A percentile compares a stretch with the other conserved stretches of the same genome.
phyloP scores from a whole-genome alignment of 2,113 vertebrate genomes.

The Bombycilla garrulus region DNA sequence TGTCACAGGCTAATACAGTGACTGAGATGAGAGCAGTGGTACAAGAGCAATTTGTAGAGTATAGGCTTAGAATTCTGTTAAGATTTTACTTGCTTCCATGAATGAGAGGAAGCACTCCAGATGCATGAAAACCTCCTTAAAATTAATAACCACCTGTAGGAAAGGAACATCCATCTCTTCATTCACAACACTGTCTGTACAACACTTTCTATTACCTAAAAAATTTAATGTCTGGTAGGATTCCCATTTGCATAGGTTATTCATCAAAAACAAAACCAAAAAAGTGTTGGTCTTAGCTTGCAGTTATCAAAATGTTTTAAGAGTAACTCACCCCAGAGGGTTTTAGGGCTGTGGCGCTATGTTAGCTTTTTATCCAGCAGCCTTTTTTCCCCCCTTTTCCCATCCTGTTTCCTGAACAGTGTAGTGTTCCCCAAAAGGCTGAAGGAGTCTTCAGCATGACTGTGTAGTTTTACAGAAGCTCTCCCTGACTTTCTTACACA shows the following conservation, averaged over 20 bases:
- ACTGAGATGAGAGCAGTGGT: not conserved
- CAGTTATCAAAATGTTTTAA: not conserved
- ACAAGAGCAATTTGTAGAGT: not conserved
- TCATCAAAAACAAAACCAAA: not conserved
- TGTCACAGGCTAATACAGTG: not conserved
- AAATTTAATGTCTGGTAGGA: not conserved
- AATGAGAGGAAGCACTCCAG: not conserved
- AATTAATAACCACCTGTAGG: not conserved
- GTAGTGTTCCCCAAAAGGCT: not conserved
- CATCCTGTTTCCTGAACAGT: not conserved
- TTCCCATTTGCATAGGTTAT: not conserved
- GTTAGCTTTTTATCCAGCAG: not conserved
- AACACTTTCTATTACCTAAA: not conserved
- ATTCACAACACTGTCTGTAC: not conserved
- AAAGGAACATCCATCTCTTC: not conserved
- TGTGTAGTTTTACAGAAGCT: not conserved
- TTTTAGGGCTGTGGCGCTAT: not conserved
- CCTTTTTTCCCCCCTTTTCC: accelerated
- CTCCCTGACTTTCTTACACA: not conserved
- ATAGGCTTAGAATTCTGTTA: not conserved
- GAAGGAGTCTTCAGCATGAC: not conserved
- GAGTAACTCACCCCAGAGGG: not conserved
- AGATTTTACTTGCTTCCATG: not conserved
- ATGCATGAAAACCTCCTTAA: not conserved
- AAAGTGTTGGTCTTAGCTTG: not conserved